Base-by-base conservation (phyloP, 2,888 invertebrate genomes). In the Noctua janthe region DNA sequence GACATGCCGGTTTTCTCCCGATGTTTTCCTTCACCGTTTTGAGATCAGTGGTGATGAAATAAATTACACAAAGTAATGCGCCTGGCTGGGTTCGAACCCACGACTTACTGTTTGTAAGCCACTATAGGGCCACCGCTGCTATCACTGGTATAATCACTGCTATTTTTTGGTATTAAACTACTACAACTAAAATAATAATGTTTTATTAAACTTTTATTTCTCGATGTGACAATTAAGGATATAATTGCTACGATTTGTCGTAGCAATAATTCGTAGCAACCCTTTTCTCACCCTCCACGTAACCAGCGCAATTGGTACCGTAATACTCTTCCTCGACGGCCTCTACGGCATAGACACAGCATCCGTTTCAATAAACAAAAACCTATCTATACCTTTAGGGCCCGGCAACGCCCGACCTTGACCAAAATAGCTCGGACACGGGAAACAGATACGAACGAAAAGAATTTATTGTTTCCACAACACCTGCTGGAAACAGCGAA, bases 381-480 rank as follows among this genome's bases (percentile, higher is more conserved):
- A 74, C 74, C 72, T 59, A 43, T 54, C 51, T 15, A 47, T 74
- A 74, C 71, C 78, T 80, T 20, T 64, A 81, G 77, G 84, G 87
- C 83, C 23, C 71, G 74, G 78, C 83, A 81, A 83, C 79, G 71
- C 47, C 70, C 71, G 85, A 78, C 87, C 87, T 87, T 78, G 85
- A 86, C 84, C 20, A 59, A 81, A 89, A 89, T 88, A 88, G 56
- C 51, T 56, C 74, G 74, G 13, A 90, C 84, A 85, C 73, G 74
- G 72, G 77, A 85, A 89, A 78, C 88, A 88, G 87, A 87, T 64
- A 71, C 81, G 56, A 67, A 81, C 67, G 13, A 51, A 66, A 81
- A 80, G 62, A 86, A 81, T 85, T 86, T 83, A 85, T 81, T 78
- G 75, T 88, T 87, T 76, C 78, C 74, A 78, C 76, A 81, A 80